Conservation (phyloP, 2,797 vertebrate species). For the Cyclopterus lumpus region DNA sequence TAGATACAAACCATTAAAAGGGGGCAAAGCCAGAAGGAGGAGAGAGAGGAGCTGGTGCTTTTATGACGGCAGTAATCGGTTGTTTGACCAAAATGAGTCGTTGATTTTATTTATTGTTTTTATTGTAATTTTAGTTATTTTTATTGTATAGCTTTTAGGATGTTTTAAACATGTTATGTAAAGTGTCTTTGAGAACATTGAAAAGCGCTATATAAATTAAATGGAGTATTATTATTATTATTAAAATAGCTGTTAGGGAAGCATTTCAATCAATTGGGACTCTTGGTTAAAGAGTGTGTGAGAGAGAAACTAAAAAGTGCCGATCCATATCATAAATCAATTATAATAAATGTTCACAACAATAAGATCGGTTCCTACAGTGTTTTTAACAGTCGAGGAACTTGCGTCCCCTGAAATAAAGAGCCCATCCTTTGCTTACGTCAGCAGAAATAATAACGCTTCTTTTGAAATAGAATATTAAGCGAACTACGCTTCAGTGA, state of each 20-base stretch:
- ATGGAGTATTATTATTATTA: too few species aligned
- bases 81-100: constrained; percentile 15
- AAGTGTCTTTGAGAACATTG: too few species aligned
- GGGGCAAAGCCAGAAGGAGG: constrained; percentile 1
- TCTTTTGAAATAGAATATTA: background rate
- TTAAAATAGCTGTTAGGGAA: background rate
- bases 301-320: background rate
- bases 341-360: background rate
- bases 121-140: too few species aligned
- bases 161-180: too few species aligned
- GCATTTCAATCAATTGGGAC: background rate
- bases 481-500: background rate
- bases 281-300: background rate
- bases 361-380: background rate
- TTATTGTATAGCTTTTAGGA: too few species aligned
- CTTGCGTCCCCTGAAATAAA: background rate
- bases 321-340: background rate
- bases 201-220: too few species aligned
- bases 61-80: constrained; percentile 9
- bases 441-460: background rate
- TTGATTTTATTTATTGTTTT: too few species aligned
- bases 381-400: background rate
- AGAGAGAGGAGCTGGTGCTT: background rate
- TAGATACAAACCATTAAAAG: constrained; percentile 11
- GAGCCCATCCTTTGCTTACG: too few species aligned